Evolutionary conservation across 2,113 vertebrate species (phyloP), one percentile per base, ranked within the genome.

Genomic region (Tragulus kanchil): DNA sequence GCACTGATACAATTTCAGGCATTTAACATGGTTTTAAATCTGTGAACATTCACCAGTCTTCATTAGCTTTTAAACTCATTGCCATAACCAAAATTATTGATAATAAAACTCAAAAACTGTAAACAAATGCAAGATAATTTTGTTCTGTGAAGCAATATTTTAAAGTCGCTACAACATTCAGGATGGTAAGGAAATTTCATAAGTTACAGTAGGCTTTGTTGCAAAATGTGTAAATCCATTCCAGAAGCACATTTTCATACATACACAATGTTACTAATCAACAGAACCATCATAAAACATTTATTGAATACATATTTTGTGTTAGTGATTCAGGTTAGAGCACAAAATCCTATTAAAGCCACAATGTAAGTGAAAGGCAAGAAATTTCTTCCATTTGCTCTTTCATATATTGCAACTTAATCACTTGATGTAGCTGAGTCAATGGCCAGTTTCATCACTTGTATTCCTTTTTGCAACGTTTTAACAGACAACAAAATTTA

Each of bases 321-420:
- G 19, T 93, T 85, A 25, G 8, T 79, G 75, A 65, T 52, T 95
- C 19, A 91, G 71, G n/a, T 56, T 93, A 92, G 45, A 54, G 23
- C 14, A 82, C 6, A 59, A 78, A 95, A 83, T 85, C 10, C 10
- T 64, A n/a, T 59, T 83, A 86, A 96, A 84, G 4, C 14, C 25
- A 92, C 23, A 62, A 42, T 6, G 9, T 78, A 86, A 81, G 8
- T 89, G 28, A 93, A 90, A 89, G 52, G 7, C 3, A 31, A 82
- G 61, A 31, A 71, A 95, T 71, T 54, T 13, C 5, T 42, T 77
- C n/a, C 16, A 17, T 75, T 58, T 78, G 45, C 48, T 93, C 6
- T 13, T 83, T 64, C 56, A 50, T 3, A 19, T 42, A 3, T 73
- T 62, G 17, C 25, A 36, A 25, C 28, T 42, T 45, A n/a, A 85